Base-by-base conservation (phyloP, 2,113 vertebrate species). In the Triplophysa dalaica region DNA sequence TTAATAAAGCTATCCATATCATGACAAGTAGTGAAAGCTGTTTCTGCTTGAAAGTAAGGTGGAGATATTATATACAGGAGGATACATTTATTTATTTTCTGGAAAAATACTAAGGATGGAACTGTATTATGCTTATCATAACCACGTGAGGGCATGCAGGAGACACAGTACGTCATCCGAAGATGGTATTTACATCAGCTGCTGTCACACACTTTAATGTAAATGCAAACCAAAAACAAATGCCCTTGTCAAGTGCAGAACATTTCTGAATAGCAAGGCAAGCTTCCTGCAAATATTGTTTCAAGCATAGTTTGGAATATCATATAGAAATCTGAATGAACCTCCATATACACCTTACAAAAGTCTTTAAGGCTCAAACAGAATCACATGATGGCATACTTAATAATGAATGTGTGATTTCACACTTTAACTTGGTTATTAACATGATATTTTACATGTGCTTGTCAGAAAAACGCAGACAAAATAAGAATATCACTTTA, bases 61-160 rank as follows among this genome's bases (percentile, higher is more conserved):
- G 72, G 56, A 45, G 43, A 63, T 52, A 54, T 24, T 16, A 45
- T 41, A 50, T 70, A 73, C 43, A 79, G 68, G 4, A n/a, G 41
- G 26, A 48, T 12, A 54, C 65, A 24, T 65, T 5, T 56, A 64
- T 65, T 56, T 60, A 60, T 80, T 79, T 38, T 64, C 60, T 54
- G 43, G 9, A 19, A 21, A 13, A 74, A 45, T n/a, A 45, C 70
- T n/a, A 14, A 61, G 56, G 24, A 24, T 24, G 24, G 22, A 33
- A 61, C 14, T 61, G 43, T 22, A 33, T 61, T 38, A 6, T 8
- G 33, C 7, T 38, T 7, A 38, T 38, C 33, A 62, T 62, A 11
- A 50, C n/a, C 21, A 48, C 54, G 43, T 70, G 78, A 63, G 77
- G 22, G 29, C 7, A 26, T 22, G 29, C 26, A 4, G 70, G 14